Evolutionary conservation across 2,113 vertebrate genomes (phyloP), one percentile per base, ranked within the genome.

Genomic region (Callaeas wilsoni): DNA sequence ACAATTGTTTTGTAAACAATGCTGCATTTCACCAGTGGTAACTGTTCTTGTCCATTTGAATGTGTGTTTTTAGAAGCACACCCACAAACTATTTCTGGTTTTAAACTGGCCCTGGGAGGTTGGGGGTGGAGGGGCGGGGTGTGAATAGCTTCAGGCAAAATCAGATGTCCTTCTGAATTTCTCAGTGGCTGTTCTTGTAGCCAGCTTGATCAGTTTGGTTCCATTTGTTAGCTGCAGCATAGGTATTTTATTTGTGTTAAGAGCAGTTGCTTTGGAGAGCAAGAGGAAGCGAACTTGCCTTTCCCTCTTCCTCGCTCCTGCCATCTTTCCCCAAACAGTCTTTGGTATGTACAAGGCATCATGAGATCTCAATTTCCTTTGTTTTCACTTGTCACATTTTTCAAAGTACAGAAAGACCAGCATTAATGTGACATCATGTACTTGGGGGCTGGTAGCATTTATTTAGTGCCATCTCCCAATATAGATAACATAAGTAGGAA

Each of bases 91-190:
- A 6, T 55, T 89, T 76, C 30, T 80, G 46, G 32, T 89, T 81
- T 55, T 23, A 46, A 78, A 89, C 64, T 53, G 29, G 14, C 20
- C 20, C 8, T 10, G 20, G 16, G 22, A 29, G 25, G 22, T 5
- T 46, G 41, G 5, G 6, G 5, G 6, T 16, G 8, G 8, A n/a
- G 12, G 10, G 4, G 3, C 1, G 2, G n/a, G 9, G 5, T 53
- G 42, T 30, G 0, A 63, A 39, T 77, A 1, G 3, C 56, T 89
- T 63, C 27, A 56, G 57, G 53, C 21, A 89, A 65, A 50, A 65
- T 92, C 16, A 65, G 0, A 49, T 76, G 27, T 56, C 63, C 63
- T 49, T 57, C 27, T 88, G 79, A n/a, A 37, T 91, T 95, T 85
- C 13, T 82, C 27, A 3, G 4, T 15, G 35, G 37, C 47, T 41